Evolutionary conservation across 37 sponge, comb jelly and placozoan species (phyloP).

Genomic region (Beroe ovata): DNA sequence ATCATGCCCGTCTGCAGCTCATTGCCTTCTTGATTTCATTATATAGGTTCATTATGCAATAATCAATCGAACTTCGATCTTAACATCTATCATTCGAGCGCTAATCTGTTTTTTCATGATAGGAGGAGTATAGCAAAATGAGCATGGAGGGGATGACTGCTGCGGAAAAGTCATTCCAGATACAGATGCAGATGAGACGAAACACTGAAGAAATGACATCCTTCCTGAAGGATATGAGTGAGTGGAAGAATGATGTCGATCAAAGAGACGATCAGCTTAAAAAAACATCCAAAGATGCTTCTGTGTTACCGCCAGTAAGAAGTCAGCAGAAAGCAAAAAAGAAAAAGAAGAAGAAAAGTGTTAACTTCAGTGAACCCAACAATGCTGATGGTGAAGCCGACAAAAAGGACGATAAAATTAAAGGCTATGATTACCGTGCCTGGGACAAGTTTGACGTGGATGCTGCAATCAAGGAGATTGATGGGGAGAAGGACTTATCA

Average conservation of each 20-base stretch:
- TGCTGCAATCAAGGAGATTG: constrained; percentile 62
- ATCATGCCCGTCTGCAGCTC: too few species aligned
- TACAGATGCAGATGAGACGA: constrained; percentile 72
- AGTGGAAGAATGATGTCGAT: constrained; percentile 89
- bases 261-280: constrained; percentile 78
- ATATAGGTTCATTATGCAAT: too few species aligned
- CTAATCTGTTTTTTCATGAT: too few species aligned
- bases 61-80: too few species aligned
- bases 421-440: constrained; percentile 86
- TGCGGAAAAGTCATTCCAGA: constrained; percentile 46
- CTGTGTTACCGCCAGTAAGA: constrained; percentile 14
- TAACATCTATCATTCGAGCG: too few species aligned
- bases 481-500: constrained; percentile 69
- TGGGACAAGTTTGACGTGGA: constrained; percentile 99
- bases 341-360: constrained; percentile 52
- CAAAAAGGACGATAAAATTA: constrained; percentile 73
- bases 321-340: constrained; percentile 12
- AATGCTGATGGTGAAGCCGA: not conserved
- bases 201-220: constrained; percentile 86
- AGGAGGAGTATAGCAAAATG: too few species aligned
- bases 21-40: too few species aligned
- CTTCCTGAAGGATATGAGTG: constrained; percentile 78
- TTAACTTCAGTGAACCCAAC: constrained; percentile 58
- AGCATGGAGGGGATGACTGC: constrained; percentile 26
- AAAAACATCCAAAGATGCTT: not conserved